Conservation (phyloP, 1,140 invertebrate species). For the Cotesia vestalis region DNA sequence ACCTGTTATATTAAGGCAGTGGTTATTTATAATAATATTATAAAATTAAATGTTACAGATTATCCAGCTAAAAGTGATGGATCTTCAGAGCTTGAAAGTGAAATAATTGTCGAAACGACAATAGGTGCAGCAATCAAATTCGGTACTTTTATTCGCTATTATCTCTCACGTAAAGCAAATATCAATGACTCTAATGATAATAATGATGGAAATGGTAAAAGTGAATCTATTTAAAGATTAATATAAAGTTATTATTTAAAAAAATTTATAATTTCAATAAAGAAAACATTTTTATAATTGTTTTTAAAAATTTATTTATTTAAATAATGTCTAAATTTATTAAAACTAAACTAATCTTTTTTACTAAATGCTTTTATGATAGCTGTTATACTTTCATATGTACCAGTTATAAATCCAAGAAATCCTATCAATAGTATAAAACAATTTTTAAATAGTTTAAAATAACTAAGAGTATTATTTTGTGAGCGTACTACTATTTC, state of each 20-base stretch:
- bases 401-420: conserved; percentile 77
- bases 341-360: conserved; percentile 23
- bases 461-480: conserved; percentile 60
- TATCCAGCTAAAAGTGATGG: conserved; percentile 9
- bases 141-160: conserved; percentile 10
- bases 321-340: conserved; percentile 1
- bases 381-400: conserved; percentile 74
- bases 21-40: no score
- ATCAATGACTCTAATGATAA: background rate
- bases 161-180: conserved; percentile 2
- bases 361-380: conserved; percentile 66
- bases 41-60: conserved; percentile 3
- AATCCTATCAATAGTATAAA: conserved; percentile 76
- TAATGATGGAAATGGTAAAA: background rate
- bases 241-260: no score
- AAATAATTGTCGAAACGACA: conserved; percentile 25
- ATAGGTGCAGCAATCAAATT: conserved; percentile 18
- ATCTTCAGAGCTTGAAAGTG: conserved; percentile 23
- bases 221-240: no score
- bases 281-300: background rate
- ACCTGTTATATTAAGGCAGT: no score
- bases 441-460: conserved; percentile 69
- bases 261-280: background rate
- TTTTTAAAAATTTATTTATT: background rate
- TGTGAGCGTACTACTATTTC: conserved; percentile 75